Evolutionary conservation across 2,888 invertebrate genomes (phyloP).

Genomic region (Lingula anatina): DNA sequence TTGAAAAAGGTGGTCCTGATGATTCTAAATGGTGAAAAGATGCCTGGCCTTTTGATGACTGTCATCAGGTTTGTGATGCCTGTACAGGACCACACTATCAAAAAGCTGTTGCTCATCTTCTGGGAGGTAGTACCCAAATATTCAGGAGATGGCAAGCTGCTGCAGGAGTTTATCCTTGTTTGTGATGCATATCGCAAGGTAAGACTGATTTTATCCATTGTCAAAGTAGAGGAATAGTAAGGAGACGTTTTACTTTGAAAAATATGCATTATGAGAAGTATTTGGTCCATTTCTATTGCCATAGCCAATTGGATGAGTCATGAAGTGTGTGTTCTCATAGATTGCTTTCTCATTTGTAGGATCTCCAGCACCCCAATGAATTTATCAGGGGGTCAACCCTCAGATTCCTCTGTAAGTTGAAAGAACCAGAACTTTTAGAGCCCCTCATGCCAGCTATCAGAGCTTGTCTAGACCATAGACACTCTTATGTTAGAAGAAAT

Average conservation of each 20-base stretch:
- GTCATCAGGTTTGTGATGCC: constrained; percentile 67
- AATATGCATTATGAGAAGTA: too few species aligned
- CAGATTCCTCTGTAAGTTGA: constrained; percentile 85
- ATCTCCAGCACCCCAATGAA: constrained; percentile 98
- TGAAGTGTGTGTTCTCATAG: too few species aligned
- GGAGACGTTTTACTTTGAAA: too few species aligned
- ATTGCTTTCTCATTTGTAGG: too few species aligned
- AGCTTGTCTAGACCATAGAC: constrained; percentile 86
- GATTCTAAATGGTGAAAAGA: constrained; percentile 90
- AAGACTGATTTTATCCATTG: constrained; percentile 13
- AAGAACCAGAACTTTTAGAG: constrained; percentile 95
- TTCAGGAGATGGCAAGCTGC: constrained; percentile 58
- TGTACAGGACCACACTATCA: constrained; percentile 80
- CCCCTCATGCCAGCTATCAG: constrained; percentile 97
- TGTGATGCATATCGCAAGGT: constrained; percentile 99
- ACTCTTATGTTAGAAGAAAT: constrained; percentile 96
- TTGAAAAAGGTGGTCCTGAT: constrained; percentile 91
- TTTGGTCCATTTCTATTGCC: too few species aligned
- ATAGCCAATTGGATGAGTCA: too few species aligned
- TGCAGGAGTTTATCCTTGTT: constrained; percentile 94
- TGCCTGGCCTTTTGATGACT: constrained; percentile 86
- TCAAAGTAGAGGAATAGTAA: too few species aligned
- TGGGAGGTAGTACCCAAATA: constrained; percentile 99
- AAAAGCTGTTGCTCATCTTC: constrained; percentile 92
- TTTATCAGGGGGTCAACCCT: constrained; percentile 97